Evolutionary conservation across 2,888 invertebrate genomes (phyloP).

Genomic region (Archaeoteleia sp.): DNA sequence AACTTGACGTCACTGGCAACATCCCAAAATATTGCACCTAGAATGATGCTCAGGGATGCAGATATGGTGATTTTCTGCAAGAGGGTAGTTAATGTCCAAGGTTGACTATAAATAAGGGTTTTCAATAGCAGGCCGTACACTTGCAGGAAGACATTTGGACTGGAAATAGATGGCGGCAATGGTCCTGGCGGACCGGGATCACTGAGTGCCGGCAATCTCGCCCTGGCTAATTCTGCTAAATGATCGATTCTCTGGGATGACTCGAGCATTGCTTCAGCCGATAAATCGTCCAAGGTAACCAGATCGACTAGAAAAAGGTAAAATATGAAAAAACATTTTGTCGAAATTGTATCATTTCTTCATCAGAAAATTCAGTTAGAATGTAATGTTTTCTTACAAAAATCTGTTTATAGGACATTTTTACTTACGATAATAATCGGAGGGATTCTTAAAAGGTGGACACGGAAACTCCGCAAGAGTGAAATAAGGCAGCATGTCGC

Average conservation of each 20-base stretch:
- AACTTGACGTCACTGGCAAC: conserved; percentile 85
- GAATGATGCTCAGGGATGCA: conserved; percentile 86
- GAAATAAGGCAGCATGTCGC: conserved; percentile 95
- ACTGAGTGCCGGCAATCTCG: conserved; percentile 79
- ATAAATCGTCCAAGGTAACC: conserved; percentile 93
- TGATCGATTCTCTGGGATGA: conserved; percentile 95
- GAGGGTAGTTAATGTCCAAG: conserved; percentile 87
- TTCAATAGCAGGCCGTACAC: conserved; percentile 81
- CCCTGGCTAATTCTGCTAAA: conserved; percentile 87
- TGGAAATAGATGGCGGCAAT: conserved; percentile 80
- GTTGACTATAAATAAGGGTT: conserved; percentile 87
- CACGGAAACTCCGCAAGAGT: conserved; percentile 91
- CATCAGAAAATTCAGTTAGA: too few relatives aligned
- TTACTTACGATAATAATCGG: conserved; percentile 95
- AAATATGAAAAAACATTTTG: conserved; percentile 9
- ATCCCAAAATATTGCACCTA: conserved; percentile 94
- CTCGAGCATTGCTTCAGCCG: conserved; percentile 95
- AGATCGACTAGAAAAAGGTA: conserved; percentile 86
- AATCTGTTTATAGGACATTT: conserved; percentile 2
- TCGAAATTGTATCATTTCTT: neutral
- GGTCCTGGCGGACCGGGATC: conserved; percentile 88
- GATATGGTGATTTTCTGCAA: conserved; percentile 86
- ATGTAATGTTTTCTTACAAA: neutral
- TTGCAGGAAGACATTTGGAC: conserved; percentile 82
- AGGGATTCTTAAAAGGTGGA: conserved; percentile 96